These are phyloP conservation scores for Amblyjoppa proteus DNA, from an alignment of 2,888 invertebrate species.

Conservation along the genomic window DNA sequence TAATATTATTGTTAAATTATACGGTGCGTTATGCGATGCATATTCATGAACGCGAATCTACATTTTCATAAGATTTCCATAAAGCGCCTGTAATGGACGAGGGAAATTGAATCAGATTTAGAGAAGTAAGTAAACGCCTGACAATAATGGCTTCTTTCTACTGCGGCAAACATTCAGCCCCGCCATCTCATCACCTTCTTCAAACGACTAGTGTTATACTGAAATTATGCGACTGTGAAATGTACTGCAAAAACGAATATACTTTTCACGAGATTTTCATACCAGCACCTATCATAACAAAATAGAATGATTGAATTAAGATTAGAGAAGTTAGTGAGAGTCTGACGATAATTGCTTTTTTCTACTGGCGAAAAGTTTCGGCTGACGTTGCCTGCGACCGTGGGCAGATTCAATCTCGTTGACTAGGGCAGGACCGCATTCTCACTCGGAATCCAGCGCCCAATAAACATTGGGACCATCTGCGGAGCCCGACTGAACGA, in stretches of 20 bases:
- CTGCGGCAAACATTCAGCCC: neutral
- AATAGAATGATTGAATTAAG: neutral
- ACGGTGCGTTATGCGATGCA: neutral
- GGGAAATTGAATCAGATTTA: neutral
- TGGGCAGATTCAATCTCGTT: neutral
- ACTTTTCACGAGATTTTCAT: neutral
- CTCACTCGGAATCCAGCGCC: neutral
- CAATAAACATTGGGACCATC: conserved; percentile 7
- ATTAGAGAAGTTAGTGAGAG: neutral
- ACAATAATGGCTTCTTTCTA: neutral
- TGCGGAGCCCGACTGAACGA: neutral
- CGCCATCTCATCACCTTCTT: no score
- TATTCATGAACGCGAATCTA: neutral
- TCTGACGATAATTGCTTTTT: neutral
- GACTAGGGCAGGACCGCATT: neutral
- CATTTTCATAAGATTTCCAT: neutral
- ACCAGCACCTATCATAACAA: neutral
- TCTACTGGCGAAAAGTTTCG: neutral
- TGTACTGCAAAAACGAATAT: neutral
- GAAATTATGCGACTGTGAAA: neutral
- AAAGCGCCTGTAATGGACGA: neutral
- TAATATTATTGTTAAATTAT: neutral
- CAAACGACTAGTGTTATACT: neutral
- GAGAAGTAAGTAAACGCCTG: neutral
- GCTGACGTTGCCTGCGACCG: neutral